These are phyloP conservation scores for Aramus guarauna DNA, from an alignment of 2,113 vertebrate genomes.

Conservation along the genomic window DNA sequence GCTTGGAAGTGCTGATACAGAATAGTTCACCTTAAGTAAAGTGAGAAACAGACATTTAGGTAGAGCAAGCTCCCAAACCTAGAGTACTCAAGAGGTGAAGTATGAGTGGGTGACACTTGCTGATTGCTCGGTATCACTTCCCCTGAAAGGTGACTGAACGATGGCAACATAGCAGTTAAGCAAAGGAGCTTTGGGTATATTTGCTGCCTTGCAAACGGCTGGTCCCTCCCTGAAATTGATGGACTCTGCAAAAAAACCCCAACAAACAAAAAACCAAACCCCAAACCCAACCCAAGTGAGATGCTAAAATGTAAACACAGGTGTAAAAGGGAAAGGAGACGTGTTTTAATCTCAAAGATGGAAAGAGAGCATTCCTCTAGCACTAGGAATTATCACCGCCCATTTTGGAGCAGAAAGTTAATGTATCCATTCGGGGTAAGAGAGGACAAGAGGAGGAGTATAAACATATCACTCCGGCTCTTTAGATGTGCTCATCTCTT, in stretches of 20 bases:
- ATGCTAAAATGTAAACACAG: not conserved
- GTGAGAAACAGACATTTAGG: not conserved
- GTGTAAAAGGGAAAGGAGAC: not conserved
- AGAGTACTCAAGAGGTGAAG: not conserved
- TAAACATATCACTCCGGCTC: not conserved
- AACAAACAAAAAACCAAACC: too few relatives aligned
- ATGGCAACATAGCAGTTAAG: not conserved
- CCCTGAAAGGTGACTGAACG: not conserved
- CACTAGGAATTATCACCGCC: not conserved
- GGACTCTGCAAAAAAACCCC: not conserved
- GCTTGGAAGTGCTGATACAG: not conserved
- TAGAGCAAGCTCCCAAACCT: not conserved
- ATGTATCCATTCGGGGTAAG: accelerated
- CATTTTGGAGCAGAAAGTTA: not conserved
- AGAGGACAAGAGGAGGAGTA: not conserved
- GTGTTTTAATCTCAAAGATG: not conserved
- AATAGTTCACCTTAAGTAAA: not conserved
- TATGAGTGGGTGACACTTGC: not conserved
- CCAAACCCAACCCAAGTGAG: not conserved
- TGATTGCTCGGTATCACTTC: not conserved
- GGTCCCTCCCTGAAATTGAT: not conserved
- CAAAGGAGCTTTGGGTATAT: not conserved
- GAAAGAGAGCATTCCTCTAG: not conserved
- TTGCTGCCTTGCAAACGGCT: not conserved
- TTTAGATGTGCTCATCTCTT: not conserved